A percentile compares a stretch with the other conserved stretches of the same genome.
Conservation (phyloP, 2,888 invertebrate genomes). For the Phalera bucephala region DNA sequence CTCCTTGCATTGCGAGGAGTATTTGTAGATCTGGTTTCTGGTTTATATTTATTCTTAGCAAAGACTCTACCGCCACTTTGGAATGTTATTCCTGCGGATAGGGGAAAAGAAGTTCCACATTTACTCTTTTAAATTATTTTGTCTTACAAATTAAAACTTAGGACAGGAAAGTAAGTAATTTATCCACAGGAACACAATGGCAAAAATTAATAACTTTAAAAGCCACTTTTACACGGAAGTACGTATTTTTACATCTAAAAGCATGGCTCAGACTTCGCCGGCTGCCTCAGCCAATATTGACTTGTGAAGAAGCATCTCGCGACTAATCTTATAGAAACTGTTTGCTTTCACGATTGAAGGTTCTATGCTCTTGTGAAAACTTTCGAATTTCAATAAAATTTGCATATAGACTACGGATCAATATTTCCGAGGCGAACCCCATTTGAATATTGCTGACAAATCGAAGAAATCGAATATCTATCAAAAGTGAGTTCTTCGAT, state of each 20-base stretch:
- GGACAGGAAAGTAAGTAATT: too few relatives aligned
- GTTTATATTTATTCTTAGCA: too few relatives aligned
- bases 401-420: constrained; percentile 73
- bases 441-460: constrained; percentile 74
- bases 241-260: constrained; percentile 26
- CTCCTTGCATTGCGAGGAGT: too few relatives aligned
- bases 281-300: constrained; percentile 67
- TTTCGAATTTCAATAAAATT: constrained; percentile 74
- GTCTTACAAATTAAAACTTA: too few relatives aligned
- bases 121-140: too few relatives aligned
- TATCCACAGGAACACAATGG: not conserved
- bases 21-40: too few relatives aligned
- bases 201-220: constrained; percentile 21
- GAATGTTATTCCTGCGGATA: too few relatives aligned
- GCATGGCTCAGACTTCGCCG: constrained; percentile 28
- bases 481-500: constrained; percentile 25
- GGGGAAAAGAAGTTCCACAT: too few relatives aligned
- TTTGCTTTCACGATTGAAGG: constrained; percentile 74
- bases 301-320: constrained; percentile 64
- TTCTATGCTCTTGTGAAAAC: constrained; percentile 65
- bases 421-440: constrained; percentile 67
- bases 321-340: constrained; percentile 79
- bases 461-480: constrained; percentile 53
- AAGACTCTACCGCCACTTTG: too few relatives aligned
- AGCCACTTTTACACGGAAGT: constrained; percentile 24